Conservation (phyloP, 2,113 vertebrate species). For the Sebastes schlegelii region DNA sequence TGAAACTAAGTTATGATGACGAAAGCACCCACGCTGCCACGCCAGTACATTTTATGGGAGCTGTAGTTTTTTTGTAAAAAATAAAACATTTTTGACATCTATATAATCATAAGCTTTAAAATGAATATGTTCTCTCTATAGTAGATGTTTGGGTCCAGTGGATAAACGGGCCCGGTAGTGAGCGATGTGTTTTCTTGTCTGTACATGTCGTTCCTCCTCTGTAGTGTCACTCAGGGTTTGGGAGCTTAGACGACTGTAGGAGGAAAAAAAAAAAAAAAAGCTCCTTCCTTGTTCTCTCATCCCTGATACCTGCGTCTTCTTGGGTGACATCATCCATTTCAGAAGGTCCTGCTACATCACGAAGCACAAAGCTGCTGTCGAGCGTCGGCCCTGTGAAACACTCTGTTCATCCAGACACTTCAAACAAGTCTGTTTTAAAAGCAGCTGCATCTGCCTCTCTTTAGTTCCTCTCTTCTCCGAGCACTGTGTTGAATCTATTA, state of each 20-base stretch:
- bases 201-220: conserved; percentile 34
- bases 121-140: neutral
- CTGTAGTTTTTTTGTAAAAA: too few species aligned
- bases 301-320: conserved; percentile 23
- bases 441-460: neutral
- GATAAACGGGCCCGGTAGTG: neutral
- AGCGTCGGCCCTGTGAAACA: neutral
- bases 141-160: neutral
- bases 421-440: neutral
- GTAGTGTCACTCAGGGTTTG: conserved; percentile 53
- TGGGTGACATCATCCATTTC: conserved; percentile 51
- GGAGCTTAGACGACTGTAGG: conserved; percentile 25
- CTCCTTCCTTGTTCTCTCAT: conserved; percentile 8
- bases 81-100: too few species aligned
- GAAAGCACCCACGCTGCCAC: neutral
- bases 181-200: conserved; percentile 41
- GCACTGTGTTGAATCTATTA: too few species aligned
- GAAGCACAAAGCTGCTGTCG: conserved; percentile 42
- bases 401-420: conserved; percentile 2
- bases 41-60: neutral
- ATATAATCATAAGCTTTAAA: neutral
- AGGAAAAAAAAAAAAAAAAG: too few species aligned
- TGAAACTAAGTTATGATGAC: neutral
- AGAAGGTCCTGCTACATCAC: conserved; percentile 44
- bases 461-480: neutral